These are phyloP conservation scores for Aethes cnicana DNA, from an alignment of 2,888 invertebrate genomes.

Conservation along the genomic window DNA sequence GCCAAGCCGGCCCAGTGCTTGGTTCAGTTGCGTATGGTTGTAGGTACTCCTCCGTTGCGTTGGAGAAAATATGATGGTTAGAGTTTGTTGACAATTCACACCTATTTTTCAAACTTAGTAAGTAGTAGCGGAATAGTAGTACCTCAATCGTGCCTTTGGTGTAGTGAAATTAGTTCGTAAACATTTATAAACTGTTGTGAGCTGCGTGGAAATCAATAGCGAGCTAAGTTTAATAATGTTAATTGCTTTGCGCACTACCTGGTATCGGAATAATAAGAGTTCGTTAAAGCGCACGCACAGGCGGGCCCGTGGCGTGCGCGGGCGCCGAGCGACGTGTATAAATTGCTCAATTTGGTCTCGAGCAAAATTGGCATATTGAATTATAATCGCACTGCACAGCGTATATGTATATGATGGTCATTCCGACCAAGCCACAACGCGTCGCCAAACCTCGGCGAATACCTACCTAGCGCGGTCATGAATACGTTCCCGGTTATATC, in stretches of 20 bases:
- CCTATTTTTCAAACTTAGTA: no score
- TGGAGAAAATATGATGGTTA: no score
- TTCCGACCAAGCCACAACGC: no score
- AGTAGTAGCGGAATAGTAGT: no score
- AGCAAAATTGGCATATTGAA: slow-evolving; percentile 73
- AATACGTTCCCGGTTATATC: no score
- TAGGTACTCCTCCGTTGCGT: no score
- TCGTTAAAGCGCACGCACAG: slow-evolving; percentile 48
- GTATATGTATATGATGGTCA: slow-evolving; percentile 37
- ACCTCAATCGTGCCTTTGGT: no score
- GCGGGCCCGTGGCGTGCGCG: slow-evolving; percentile 38
- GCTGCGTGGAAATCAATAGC: slow-evolving; percentile 31
- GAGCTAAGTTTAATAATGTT: slow-evolving; percentile 42
- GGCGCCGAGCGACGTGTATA: slow-evolving; percentile 55
- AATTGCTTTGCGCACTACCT: slow-evolving; percentile 51
- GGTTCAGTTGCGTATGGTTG: no score
- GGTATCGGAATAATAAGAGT: slow-evolving; percentile 45
- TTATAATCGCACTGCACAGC: slow-evolving; percentile 63
- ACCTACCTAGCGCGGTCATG: no score
- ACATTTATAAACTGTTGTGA: slow-evolving; percentile 18
- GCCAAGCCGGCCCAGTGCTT: no score
- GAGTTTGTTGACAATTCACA: no score
- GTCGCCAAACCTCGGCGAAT: no score
- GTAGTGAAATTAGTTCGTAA: slow-evolving; percentile 7
- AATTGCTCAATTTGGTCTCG: slow-evolving; percentile 75